Evolutionary conservation across 2,888 invertebrate species (phyloP), one percentile per base, ranked within the genome.

Genomic region (Halocaridina rubra): DNA sequence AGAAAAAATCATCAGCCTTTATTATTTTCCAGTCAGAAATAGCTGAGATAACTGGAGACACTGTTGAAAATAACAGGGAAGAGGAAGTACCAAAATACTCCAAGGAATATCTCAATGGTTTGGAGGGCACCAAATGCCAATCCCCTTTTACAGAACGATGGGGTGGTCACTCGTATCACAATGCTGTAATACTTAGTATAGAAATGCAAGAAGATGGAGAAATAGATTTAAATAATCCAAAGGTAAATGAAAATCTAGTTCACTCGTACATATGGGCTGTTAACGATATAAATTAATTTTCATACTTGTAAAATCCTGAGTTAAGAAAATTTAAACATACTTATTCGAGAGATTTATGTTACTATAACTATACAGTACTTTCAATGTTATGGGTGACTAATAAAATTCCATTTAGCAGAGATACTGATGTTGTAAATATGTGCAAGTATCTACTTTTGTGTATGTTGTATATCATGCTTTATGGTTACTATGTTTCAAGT

Each of bases 51-150:
- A 22, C 46, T 19, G 78, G 39, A 19, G 78, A 61, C 7, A 24
- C 29, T 27, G 78, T 46, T 77, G 78, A 61, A n/a, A 7, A 16
- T 30, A 61, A 30, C 2, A 53, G 29, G 39, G 69, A 32, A 24
- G 13, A 61, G 10, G 29, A 39, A 46, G 79, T 22, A 69, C 3
- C 67, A 13, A 53, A 82, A 19, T 71, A 71, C 29, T 57, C 77
- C 24, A 57, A 94, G 93, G 93, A 93, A 90, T 94, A 94, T 89
- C 91, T 89, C 29, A 64, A 85, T 27, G 81, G 88, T 3, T 78
- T 91, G 29, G 89, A 90, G 29, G 91, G 91, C 13, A 90, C 89
- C 19, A 90, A 90, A 86, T 91, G 91, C 86, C 88, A 90, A 74
- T 91, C 91, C 8, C 90, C 91, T 0, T 91, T 89, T 85, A 88